Evolutionary conservation across 2,888 invertebrate species (phyloP).

Genomic region (Holacanthella duospinosa): DNA sequence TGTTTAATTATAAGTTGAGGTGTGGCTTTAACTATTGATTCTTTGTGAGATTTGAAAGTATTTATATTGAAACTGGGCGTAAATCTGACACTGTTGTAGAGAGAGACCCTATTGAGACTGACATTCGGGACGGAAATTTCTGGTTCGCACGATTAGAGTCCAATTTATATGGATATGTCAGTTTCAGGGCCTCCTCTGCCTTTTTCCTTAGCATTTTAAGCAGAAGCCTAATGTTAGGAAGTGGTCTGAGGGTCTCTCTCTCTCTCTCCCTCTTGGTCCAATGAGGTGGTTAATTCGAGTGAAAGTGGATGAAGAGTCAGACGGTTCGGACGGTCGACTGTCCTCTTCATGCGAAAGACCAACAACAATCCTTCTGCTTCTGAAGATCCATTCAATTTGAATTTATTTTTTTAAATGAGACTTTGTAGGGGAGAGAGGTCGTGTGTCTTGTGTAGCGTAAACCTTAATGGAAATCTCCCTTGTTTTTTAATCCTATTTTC

Average conservation of each 20-base stretch:
- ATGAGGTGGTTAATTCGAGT: background rate
- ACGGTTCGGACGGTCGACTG: background rate
- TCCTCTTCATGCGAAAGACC: background rate
- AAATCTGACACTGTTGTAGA: too few relatives aligned
- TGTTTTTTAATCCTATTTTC: background rate
- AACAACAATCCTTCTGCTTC: too few relatives aligned
- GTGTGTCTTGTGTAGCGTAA: background rate
- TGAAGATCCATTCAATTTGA: background rate
- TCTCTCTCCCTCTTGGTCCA: background rate
- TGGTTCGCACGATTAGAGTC: conserved; percentile 29
- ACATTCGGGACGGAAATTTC: background rate
- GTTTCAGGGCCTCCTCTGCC: conserved; percentile 32
- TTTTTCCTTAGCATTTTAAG: too few relatives aligned
- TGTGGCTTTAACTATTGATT: too few relatives aligned
- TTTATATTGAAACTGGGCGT: too few relatives aligned
- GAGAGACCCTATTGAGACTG: background rate
- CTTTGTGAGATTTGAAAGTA: too few relatives aligned
- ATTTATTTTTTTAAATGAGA: background rate
- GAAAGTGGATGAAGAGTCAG: background rate
- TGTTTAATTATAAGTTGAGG: too few relatives aligned
- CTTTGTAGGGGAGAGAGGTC: background rate
- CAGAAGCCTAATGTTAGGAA: background rate
- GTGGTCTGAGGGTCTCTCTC: background rate
- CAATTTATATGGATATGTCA: conserved; percentile 38
- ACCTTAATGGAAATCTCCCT: background rate